Percentiles rank a stretch among this genome's conserved stretches.
Conservation (phyloP, 2,113 vertebrate genomes). For the Pelvicachromis taeniatus region DNA sequence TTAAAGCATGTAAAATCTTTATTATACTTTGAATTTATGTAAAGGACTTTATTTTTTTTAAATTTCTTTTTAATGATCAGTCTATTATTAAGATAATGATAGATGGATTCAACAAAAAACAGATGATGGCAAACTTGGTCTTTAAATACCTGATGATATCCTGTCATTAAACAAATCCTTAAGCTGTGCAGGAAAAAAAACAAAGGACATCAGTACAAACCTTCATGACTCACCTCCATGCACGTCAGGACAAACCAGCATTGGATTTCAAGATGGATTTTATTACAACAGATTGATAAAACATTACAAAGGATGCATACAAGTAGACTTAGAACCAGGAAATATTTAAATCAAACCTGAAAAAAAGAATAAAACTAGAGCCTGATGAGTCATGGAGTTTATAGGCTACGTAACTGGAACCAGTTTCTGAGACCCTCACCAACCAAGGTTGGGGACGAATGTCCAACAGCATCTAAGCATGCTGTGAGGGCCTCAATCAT, state of each 20-base stretch:
- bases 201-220: constrained; percentile 60
- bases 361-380: constrained; percentile 84
- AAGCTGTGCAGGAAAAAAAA: constrained; percentile 58
- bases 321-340: constrained; percentile 76
- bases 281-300: constrained; percentile 94
- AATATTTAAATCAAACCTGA: constrained; percentile 81
- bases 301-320: constrained; percentile 93
- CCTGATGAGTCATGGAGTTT: constrained; percentile 83
- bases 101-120: not conserved
- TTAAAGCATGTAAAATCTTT: not conserved
- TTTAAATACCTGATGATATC: constrained; percentile 2
- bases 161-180: constrained; percentile 9
- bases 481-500: constrained; percentile 90
- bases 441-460: constrained; percentile 95
- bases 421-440: constrained; percentile 91
- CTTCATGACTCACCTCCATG: constrained; percentile 85
- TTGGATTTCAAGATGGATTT: constrained; percentile 88
- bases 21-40: not conserved
- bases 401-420: constrained; percentile 75
- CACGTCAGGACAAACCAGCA: constrained; percentile 90
- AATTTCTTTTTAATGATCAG: not conserved
- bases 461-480: constrained; percentile 95
- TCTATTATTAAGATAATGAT: not conserved
- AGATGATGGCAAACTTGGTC: constrained; percentile 42
- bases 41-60: rapidly evolving